Evolutionary conservation across 2,113 vertebrate species (phyloP), one percentile per base, ranked within the genome.

Genomic region (Hippocampus barbouri): DNA sequence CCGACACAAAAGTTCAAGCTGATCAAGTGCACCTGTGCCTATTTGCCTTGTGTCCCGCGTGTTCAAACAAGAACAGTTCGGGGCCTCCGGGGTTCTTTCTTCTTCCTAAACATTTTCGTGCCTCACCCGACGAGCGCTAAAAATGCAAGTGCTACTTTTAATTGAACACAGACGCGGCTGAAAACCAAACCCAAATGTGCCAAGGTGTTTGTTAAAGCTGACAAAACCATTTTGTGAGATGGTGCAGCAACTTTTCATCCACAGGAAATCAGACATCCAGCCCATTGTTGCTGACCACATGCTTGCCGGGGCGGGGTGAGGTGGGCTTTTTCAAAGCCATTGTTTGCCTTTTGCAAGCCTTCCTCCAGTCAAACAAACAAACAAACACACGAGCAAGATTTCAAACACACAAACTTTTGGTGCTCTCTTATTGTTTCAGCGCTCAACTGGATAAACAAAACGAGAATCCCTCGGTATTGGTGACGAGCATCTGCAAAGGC

Each of bases 181-280:
- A 57, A 57, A 57, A 57, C 25, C 11, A 30, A 27, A 30, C 25
- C 12, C 23, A 56, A 56, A 56, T 23, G 57, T 2, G 25, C 57
- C 7, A 60, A 60, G 21, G 30, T 20, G 20, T 1, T 34, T 9
- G 16, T 15, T 8, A 16, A 61, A 20, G 18, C 30, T 63, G 34
- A 63, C 34, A 21, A 63, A 7, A 40, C 3, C 34, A 38, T 38
- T 20, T 18, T 18, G 34, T 1, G 18, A 8, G 20, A 40, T 40
- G 18, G 15, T 25, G 63, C 41, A 45, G 11, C 63, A 64, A 63
- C 16, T 30, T 61, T 34, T 34, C 27, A 5, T 20, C 18, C 14
- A 12, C 40, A 41, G 64, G 64, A 66, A 66, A 66, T 66, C 14
- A 47, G 43, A 66, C 63, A 66, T 66, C 64, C 43, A 38, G 43